Base-by-base conservation (phyloP, 2,888 invertebrate species). In the Chymomyza procnemis region DNA sequence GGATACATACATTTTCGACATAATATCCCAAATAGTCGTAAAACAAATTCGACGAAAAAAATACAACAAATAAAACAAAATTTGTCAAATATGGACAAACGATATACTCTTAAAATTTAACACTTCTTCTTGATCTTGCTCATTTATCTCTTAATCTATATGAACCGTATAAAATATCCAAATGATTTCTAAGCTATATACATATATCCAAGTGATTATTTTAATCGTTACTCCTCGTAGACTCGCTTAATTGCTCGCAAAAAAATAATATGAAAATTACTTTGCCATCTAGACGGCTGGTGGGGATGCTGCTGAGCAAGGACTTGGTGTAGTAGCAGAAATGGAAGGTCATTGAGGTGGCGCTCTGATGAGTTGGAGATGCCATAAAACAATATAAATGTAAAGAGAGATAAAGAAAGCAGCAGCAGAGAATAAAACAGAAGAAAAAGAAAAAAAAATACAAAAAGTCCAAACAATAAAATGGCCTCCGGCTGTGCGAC, bases 361-460 rank as follows among this genome's bases (percentile, higher is more conserved):
- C 34, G 34, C 34, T 41, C 34, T 41, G 34, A 41, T 41, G 34
- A 41, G 34, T 41, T n/a, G 12, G 34, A 41, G 14, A 54, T 54
- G 54, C 66, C 74, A 74, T 80, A 81, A 84, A 84, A 81, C 81
- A 81, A 84, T 84, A 84, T 73, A 81, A 57, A 81, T 78, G 76
- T 79, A 79, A 67, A 77, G 74, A 81, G 81, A 81, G 79, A 84
- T 84, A 57, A 76, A 78, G 76, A 12, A 12, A 26, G 34, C 79
- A 67, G 74, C 56, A 41, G 61, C 66, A 71, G 64, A 72, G 62
- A 68, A 66, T 67, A 46, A 67, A 71, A 67, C 60, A 59, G 55
- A n/a, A 16, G n/a, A 56, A 52, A 59, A 22, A 64, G 50, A 52
- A 55, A 30, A 41, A 52, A 55, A 30, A 41, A 61, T 47, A 30